phyloP scores from a whole-genome alignment of 2,888 invertebrate genomes.

The Drosophila prostipennis region DNA sequence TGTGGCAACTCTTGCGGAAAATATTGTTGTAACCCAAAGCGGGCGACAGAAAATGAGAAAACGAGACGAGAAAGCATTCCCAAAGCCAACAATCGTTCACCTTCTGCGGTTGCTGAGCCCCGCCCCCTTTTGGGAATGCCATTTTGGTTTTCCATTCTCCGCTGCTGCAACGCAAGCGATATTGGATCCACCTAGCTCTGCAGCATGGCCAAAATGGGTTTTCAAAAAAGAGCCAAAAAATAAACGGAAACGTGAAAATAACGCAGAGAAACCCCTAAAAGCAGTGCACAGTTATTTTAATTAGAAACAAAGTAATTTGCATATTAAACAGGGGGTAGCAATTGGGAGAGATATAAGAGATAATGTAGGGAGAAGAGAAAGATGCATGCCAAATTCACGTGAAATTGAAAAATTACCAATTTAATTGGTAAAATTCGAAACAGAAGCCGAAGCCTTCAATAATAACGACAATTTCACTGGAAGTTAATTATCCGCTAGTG shows the following conservation, averaged over 20 bases:
- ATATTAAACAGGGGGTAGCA: constrained; percentile 58
- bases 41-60: constrained; percentile 31
- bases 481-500: background rate
- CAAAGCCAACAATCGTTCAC: constrained; percentile 48
- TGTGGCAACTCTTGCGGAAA: constrained; percentile 59
- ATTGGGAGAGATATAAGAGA: background rate
- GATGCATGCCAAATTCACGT: constrained; percentile 14
- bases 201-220: constrained; percentile 62
- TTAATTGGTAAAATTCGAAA: constrained; percentile 10
- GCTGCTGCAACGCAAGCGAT: constrained; percentile 57
- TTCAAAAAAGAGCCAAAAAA: constrained; percentile 47
- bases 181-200: constrained; percentile 66
- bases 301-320: constrained; percentile 79
- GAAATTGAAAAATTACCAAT: constrained; percentile 45
- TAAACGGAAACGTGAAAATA: constrained; percentile 30
- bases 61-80: constrained; percentile 9
- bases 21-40: constrained; percentile 70
- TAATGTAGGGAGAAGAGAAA: background rate
- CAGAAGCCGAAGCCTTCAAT: constrained; percentile 3
- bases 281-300: constrained; percentile 77
- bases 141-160: constrained; percentile 16
- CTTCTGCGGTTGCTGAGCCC: constrained; percentile 51
- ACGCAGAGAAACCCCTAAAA: constrained; percentile 47
- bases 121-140: constrained; percentile 6
- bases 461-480: background rate